Conservation (phyloP, 1,140 invertebrate species). For the Caenorhabditis remanei region DNA sequence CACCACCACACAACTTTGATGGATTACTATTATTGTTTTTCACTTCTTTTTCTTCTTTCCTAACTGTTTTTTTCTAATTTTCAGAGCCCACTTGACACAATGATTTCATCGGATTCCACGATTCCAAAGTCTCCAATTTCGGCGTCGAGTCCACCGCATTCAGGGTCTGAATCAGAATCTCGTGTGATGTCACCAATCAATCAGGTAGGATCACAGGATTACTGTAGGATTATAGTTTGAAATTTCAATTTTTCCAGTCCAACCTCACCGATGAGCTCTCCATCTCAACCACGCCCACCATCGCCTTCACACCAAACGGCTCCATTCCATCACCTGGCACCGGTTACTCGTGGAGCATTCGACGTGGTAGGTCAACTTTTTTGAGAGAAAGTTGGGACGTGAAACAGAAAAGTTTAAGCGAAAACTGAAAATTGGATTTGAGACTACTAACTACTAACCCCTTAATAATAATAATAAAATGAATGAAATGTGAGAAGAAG, state of each 20-base stretch:
- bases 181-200: slow-evolving; percentile 27
- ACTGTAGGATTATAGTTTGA: background rate
- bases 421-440: no score
- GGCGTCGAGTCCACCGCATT: background rate
- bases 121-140: slow-evolving; percentile 26
- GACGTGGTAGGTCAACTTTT: slow-evolving; percentile 24
- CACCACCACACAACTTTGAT: slow-evolving; percentile 27
- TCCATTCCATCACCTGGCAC: slow-evolving; percentile 30
- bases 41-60: background rate
- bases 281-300: slow-evolving; percentile 4
- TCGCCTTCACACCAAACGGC: slow-evolving; percentile 28
- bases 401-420: background rate
- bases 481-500: slow-evolving; percentile 11
- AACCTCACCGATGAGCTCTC: slow-evolving; percentile 13
- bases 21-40: slow-evolving; percentile 57
- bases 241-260: background rate
- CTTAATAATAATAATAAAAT: background rate
- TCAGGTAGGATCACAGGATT: background rate
- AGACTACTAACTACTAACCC: background rate
- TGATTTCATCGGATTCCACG: background rate
- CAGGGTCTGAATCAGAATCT: slow-evolving; percentile 14
- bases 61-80: background rate
- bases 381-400: slow-evolving; percentile 43
- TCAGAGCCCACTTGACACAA: background rate
- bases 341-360: slow-evolving; percentile 31